Evolutionary conservation across 1,140 invertebrate genomes (phyloP), one percentile per base, ranked within the genome.

Genomic region (Trigoniulus corallinus): DNA sequence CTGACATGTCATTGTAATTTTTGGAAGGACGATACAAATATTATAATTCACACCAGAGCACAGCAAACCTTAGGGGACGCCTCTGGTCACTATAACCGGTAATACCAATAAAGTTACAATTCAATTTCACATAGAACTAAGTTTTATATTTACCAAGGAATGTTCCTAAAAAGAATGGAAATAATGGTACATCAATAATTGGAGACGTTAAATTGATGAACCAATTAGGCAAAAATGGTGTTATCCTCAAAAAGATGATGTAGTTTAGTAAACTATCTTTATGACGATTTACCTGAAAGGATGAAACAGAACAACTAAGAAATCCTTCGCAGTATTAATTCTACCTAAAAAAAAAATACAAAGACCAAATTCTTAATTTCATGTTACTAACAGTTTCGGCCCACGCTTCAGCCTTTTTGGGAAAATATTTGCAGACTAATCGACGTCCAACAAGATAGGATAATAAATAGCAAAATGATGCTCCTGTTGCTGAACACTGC

Each of bases 181-280:
- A 55, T 40, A 98, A 65, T 20, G 93, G 91, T 22, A 99, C 93
- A 60, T 91, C 89, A 53, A 99, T 84, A 15, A 99, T 82, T 25
- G 96, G 96, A 54, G 94, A 88, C 2, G 86, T 80, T 56, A 99
- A 77, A 71, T 99, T 99, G 57, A 99, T 99, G 68, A 98, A 98
- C 96, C 96, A 99, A 69, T 99, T 99, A 3, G 96, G 96, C 50
- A 99, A 69, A 58, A 99, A 83, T 47, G 96, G 96, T 15, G 96
- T 98, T 53, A 98, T 86, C 56, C 96, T 77, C 40, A 98, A 73
- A 67, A 98, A 98, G 60, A 99, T 76, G 56, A 99, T 93, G 64
- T 98, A 98, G 69, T 92, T 93, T 13, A 98, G 75, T 50, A 98
- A 69, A 67, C 96, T 81, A 52, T 88, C 78, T 56, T 77, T 73